Conservation (phyloP, 2,797 vertebrate species). For the Sebastes hubbsi region DNA sequence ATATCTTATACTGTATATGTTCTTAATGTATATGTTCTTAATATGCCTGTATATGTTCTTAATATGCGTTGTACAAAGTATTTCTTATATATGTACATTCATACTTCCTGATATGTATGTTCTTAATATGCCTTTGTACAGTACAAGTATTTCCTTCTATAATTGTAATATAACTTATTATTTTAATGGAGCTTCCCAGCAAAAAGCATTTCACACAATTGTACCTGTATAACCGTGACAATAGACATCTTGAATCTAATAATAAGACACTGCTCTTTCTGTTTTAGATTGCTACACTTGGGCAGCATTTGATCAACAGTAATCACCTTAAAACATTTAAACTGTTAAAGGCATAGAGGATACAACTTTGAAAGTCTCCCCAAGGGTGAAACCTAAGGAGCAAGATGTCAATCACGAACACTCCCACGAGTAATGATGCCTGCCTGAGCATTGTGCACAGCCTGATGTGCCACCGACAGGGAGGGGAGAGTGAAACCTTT, state of each 20-base stretch:
- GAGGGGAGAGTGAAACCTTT: slow-evolving; percentile 96
- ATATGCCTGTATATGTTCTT: no score
- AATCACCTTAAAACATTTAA: not conserved
- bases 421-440: slow-evolving; percentile 96
- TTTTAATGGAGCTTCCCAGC: no score
- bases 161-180: no score
- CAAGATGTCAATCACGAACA: slow-evolving; percentile 95
- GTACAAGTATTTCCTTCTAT: no score
- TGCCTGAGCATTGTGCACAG: slow-evolving; percentile 99
- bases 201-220: no score
- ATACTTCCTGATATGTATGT: no score
- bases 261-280: not conserved
- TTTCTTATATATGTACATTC: no score
- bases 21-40: no score
- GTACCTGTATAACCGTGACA: no score
- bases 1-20: no score
- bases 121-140: no score
- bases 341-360: slow-evolving; percentile 9
- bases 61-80: no score
- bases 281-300: slow-evolving; percentile 33
- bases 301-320: not conserved
- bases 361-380: slow-evolving; percentile 30
- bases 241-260: not conserved
- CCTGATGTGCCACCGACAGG: slow-evolving; percentile 97
- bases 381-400: slow-evolving; percentile 55